Evolutionary conservation across 2,888 invertebrate species (phyloP), one percentile per base, ranked within the genome.

Genomic region (Pollenia amentaria): DNA sequence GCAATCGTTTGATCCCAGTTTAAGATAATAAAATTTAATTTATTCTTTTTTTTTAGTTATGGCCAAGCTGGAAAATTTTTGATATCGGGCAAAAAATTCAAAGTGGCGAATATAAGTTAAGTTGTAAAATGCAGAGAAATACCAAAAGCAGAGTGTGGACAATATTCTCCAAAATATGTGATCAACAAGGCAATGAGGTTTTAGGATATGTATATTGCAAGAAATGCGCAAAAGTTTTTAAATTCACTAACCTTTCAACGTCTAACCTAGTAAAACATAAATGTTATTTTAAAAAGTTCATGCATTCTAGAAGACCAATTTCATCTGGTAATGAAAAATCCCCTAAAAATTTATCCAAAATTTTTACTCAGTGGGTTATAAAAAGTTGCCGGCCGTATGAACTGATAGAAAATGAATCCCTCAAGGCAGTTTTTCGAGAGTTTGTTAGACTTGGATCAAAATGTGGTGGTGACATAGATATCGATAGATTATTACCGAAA

Each of bases 221-320:
- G 53, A 8, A 7, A 4, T 76, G 76, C 29, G 0, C 9, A 0
- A 76, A 53, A 29, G 53, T 44, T 42, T 29, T 42, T 4, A 42
- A n/a, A 44, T 42, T 21, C 8, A 64, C 48, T n/a, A 64, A 21
- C 18, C 0, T 11, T 3, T 18, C 42, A 2, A 76, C 53, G 6
- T 76, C 76, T 0, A 76, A 76, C 42, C 65, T 76, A 42, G n/a
- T 51, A 42, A 76, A 65, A 40, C 76, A 76, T 18, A 75, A 64
- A n/a, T 64, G 75, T 40, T 64, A 14, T n/a, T 10, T 7, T 3
- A 14, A 18, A n/a, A n/a, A 12, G n/a, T 51, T 14, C 29, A 29
- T 29, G 29, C 29, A 29, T 29, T 6, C 29, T 29, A 29, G 6
- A 29, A 29, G 6, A 6, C 29, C 29, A 29, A 29, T 29, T 29